phyloP scores from a whole-genome alignment of 2,797 vertebrate genomes.

The Setipinna tenuifilis region DNA sequence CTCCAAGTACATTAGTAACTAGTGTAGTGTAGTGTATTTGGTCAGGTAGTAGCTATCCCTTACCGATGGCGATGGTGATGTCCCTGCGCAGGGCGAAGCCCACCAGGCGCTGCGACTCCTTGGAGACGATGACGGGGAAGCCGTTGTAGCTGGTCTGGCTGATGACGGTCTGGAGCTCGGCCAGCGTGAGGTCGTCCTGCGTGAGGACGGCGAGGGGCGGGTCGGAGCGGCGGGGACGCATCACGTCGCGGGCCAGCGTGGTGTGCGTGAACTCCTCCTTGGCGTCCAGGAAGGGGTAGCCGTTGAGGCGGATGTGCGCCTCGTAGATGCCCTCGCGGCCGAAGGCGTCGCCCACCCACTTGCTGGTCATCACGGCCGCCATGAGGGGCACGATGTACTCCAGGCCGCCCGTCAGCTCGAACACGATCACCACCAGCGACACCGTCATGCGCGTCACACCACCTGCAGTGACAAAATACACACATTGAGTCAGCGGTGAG shows the following conservation, averaged over 20 bases:
- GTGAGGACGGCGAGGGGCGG: conserved; percentile 92
- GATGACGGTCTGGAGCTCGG: conserved; percentile 92
- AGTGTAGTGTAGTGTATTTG: no score
- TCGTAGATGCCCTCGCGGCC: conserved; percentile 98
- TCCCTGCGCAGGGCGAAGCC: conserved; percentile 96
- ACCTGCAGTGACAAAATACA: conserved; percentile 70
- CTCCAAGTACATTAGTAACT: no score
- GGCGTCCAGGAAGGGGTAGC: conserved; percentile 96
- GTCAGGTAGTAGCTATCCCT: conserved; percentile 1
- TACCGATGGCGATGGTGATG: conserved; percentile 97
- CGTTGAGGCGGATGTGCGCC: conserved; percentile 95
- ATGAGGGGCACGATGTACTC: conserved; percentile 99
- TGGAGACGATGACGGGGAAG: conserved; percentile 98
- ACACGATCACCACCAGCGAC: conserved; percentile 97
- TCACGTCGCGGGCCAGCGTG: conserved; percentile 94
- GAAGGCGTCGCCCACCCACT: conserved; percentile 98
- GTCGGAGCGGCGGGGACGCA: conserved; percentile 90
- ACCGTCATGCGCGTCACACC: conserved; percentile 99
- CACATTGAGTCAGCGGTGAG: not conserved
- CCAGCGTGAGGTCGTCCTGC: conserved; percentile 95
- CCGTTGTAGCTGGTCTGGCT: conserved; percentile 96
- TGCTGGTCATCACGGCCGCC: conserved; percentile 99
- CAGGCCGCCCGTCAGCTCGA: conserved; percentile 95
- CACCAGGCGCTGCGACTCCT: conserved; percentile 95
- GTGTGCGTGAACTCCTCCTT: conserved; percentile 99